Evolutionary conservation across 2,113 vertebrate species (phyloP), one percentile per base, ranked within the genome.

Genomic region (Dinomys branickii): DNA sequence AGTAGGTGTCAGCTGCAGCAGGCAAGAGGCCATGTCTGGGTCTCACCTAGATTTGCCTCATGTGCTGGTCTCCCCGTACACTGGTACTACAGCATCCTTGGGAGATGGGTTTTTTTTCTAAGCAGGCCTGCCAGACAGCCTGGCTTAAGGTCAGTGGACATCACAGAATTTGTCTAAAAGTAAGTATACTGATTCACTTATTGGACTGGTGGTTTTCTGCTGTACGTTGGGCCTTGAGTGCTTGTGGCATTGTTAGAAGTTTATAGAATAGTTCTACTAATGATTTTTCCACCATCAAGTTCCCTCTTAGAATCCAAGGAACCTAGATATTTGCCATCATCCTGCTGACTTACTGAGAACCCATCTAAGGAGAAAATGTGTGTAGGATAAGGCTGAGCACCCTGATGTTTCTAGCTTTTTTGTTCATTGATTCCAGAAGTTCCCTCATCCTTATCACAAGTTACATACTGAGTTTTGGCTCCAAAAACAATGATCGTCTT

Each of bases 401-500:
- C 56, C 35, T 92, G n/a, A 35, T 84, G 12, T 93, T 85, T 58
- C 20, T 73, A 22, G 56, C 0, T 82, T 58, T 30, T 50, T 83
- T 50, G n/a, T 90, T 38, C 67, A 17, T 28, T 52, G 67, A 44
- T 38, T 84, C 41, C 56, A 69, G 54, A 91, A 78, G 50, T n/a
- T 88, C n/a, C 75, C 28, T 52, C 12, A 33, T 88, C 85, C 59
- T 94, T 92, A 59, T 3, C 19, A 54, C 10, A 88, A 67, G 44
- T 85, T 33, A 16, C 20, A 63, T 81, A 56, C 83, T 92, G 52
- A 88, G 94, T 63, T 88, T 65, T 90, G 33, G 22, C 82, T 88
- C n/a, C n/a, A 81, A 73, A 69, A 69, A n/a, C 90, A 96, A 24
- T 59, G 38, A 30, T 86, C 38, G 73, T 91, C 61, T 91, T 83